phyloP scores from a whole-genome alignment of 2,113 vertebrate genomes.

The Strix aluco region DNA sequence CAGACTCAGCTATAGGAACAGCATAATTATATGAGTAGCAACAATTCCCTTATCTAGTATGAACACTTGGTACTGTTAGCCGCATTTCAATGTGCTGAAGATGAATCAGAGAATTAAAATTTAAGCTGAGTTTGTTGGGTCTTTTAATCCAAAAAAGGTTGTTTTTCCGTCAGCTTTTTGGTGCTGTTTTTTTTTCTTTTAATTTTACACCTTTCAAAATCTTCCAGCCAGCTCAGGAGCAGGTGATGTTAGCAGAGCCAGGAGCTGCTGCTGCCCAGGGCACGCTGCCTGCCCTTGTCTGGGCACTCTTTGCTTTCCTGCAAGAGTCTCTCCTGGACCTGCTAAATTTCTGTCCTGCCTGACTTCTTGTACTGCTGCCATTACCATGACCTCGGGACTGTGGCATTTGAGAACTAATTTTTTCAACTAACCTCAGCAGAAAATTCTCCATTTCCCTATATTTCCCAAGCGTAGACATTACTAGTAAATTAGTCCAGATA shows the following conservation, averaged over 20 bases:
- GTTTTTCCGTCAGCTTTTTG: not conserved
- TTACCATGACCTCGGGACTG: not conserved
- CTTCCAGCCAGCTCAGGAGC: not conserved
- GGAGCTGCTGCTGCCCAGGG: not conserved
- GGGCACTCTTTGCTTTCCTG: not conserved
- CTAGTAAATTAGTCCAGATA: not conserved
- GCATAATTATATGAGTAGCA: conserved; percentile 72
- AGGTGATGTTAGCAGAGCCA: not conserved
- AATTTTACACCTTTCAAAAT: not conserved
- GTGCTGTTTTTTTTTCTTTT: not conserved
- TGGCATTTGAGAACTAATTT: not conserved
- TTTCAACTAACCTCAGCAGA: not conserved
- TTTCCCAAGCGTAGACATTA: not conserved
- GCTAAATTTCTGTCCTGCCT: not conserved
- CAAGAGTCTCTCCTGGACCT: not conserved
- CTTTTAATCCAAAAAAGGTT: not conserved
- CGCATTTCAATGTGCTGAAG: conserved; percentile 64
- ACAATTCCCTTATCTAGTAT: conserved; percentile 80
- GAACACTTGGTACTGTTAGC: conserved; percentile 78
- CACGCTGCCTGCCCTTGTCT: accelerated
- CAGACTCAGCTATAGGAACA: conserved; percentile 60
- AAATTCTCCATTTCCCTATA: not conserved
- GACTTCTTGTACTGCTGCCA: not conserved
- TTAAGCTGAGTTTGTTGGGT: not conserved
- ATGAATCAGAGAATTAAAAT: conserved; percentile 66